Evolutionary conservation across 2,888 invertebrate genomes (phyloP), one percentile per base, ranked within the genome.

Genomic region (Brachyopa scutellaris): DNA sequence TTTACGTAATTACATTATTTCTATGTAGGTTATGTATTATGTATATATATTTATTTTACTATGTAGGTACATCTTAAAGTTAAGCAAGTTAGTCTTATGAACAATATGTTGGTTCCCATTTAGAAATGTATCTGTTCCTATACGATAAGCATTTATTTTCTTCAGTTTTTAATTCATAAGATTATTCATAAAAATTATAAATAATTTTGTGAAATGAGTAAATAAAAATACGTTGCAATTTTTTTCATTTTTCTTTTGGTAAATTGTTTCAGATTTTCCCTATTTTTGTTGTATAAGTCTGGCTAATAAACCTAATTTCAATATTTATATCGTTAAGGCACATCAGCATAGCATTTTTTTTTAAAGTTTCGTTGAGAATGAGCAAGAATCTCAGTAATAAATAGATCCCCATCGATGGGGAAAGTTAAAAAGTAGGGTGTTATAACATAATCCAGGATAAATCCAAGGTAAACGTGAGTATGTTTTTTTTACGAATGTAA

Each of bases 81-180:
- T 72, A 66, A 73, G 62, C 66, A 82, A 72, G 29, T 84, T 73
- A 84, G 78, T 79, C 79, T 84, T 49, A 82, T 82, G 82, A 82
- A 82, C 76, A 82, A 76, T 82, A 82, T 77, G 77, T 82, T 82
- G 82, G 82, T 82, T 82, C 82, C 82, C 82, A 66, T 70, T 77
- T 70, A 61, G 77, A 82, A 77, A 82, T 82, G 66, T 82, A 38
- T 80, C 69, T 69, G 74, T 74, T 64, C 42, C 42, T 42, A 53
- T 9, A 53, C n/a, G 36, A 51, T 72, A 40, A 49, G 59, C 33
- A n/a, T 36, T 29, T 47, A 17, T 11, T 15, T 45, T 11, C 11
- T 49, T 47, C 19, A 15, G 1, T 47, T 15, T 23, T 49, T 36
- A 26, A 29, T 61, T 62, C 45, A n/a, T 59, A 70, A 69, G 57